Percentiles rank a stretch among this genome's conserved stretches.
Evolutionary conservation across 2,113 vertebrate genomes (phyloP).

Genomic region (Noctilio leporinus): DNA sequence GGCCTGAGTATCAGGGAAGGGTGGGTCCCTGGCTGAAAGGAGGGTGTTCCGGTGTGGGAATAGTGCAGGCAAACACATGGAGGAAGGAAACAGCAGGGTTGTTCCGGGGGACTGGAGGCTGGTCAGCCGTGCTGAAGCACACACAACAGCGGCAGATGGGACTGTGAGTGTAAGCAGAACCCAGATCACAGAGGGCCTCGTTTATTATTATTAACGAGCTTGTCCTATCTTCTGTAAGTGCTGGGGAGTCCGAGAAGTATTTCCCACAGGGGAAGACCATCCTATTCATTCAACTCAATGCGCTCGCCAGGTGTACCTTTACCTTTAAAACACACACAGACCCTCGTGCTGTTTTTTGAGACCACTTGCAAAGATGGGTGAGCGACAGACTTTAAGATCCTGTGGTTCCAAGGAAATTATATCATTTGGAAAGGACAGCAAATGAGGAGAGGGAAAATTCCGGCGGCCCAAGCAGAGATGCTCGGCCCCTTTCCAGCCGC

Average conservation of each 20-base stretch:
- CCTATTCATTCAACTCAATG: background rate
- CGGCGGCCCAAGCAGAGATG: background rate
- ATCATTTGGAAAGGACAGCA: slow-evolving; percentile 42
- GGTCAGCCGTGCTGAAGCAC: background rate
- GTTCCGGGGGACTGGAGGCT: rapidly evolving
- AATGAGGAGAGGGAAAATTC: slow-evolving; percentile 39
- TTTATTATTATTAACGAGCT: background rate
- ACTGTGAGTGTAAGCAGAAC: background rate
- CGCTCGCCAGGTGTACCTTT: too few relatives aligned
- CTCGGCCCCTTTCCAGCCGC: slow-evolving; percentile 12
- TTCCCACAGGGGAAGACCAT: background rate
- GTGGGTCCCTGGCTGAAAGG: background rate
- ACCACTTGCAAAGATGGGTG: slow-evolving; percentile 3
- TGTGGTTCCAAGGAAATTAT: background rate
- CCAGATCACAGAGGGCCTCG: background rate
- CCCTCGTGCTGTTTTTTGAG: background rate
- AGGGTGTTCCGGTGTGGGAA: background rate
- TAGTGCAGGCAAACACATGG: rapidly evolving
- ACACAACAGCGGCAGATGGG: background rate
- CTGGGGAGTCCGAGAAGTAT: background rate
- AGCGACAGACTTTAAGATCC: background rate
- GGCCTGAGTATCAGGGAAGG: background rate
- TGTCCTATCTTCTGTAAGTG: background rate
- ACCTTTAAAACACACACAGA: background rate
- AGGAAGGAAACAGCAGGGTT: background rate